These are phyloP conservation scores for Aphelinus atriplicis DNA, from an alignment of 1,140 invertebrate species.

Conservation along the genomic window DNA sequence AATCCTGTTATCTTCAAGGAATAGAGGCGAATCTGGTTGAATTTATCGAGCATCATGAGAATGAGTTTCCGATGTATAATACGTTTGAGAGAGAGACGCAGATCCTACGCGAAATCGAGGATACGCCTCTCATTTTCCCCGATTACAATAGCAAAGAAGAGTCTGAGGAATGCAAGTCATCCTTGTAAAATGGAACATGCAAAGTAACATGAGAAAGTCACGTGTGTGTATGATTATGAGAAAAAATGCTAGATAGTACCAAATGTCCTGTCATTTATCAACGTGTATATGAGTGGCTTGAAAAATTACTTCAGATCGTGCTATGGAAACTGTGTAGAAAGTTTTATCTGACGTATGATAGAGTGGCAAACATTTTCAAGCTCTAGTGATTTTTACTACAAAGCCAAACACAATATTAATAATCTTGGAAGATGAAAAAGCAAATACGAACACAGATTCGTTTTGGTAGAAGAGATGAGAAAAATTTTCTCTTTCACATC, in stretches of 20 bases:
- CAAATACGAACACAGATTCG: too few species aligned
- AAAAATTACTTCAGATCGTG: too few species aligned
- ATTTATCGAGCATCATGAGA: conserved; percentile 45
- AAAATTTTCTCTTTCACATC: too few species aligned
- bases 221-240: background rate
- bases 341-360: too few species aligned
- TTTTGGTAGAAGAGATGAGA: too few species aligned
- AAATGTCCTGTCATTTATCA: too few species aligned
- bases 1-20: conserved; percentile 4
- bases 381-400: too few species aligned
- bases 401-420: too few species aligned
- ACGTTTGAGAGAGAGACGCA: conserved; percentile 37
- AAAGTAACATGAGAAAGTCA: background rate
- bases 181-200: background rate
- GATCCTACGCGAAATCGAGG: conserved; percentile 39
- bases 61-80: conserved; percentile 47
- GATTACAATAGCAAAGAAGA: background rate
- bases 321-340: too few species aligned
- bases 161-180: background rate
- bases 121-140: conserved; percentile 41
- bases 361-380: too few species aligned
- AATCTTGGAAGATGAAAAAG: too few species aligned
- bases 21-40: conserved; percentile 45
- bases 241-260: background rate
- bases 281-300: too few species aligned